phyloP scores from a whole-genome alignment of 2,797 vertebrate genomes.

The Cyprinodon diabolis region DNA sequence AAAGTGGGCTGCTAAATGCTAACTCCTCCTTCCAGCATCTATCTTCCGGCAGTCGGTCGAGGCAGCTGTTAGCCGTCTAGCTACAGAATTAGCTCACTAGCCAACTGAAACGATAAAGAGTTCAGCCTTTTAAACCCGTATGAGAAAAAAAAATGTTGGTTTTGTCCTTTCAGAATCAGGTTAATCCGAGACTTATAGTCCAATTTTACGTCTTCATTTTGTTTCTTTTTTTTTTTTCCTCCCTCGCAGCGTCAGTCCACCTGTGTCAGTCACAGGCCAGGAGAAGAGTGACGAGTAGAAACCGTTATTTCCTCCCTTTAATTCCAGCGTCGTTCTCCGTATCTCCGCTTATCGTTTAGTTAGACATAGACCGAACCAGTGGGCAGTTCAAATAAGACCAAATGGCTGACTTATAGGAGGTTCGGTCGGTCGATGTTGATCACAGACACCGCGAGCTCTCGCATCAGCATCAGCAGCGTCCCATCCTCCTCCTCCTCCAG shows the following conservation, averaged over 20 bases:
- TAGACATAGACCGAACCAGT: fast-evolving
- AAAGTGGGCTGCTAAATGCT: constrained; percentile 25
- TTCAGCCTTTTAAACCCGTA: not conserved
- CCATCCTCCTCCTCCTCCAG: constrained; percentile 71
- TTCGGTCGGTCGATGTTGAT: constrained; percentile 58
- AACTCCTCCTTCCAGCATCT: constrained; percentile 69
- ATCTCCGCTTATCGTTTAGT: not conserved
- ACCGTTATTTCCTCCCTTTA: constrained; percentile 23
- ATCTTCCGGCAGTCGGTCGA: constrained; percentile 55
- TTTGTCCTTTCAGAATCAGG: not conserved
- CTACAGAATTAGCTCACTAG: constrained; percentile 77
- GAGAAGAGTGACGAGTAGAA: constrained; percentile 48
- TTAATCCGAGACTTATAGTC: not conserved
- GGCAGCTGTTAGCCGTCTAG: constrained; percentile 57
- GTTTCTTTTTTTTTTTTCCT: constrained; percentile 26
- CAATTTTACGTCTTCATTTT: constrained; percentile 34
- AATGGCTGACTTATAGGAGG: constrained; percentile 26
- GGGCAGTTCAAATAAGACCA: not conserved
- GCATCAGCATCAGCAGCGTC: constrained; percentile 79
- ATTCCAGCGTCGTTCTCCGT: constrained; percentile 11
- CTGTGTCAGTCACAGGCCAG: constrained; percentile 74
- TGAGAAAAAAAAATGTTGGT: not conserved
- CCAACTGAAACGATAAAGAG: constrained; percentile 51
- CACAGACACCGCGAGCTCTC: constrained; percentile 67
- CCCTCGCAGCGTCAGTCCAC: constrained; percentile 63